A percentile compares a stretch with the other conserved stretches of the same genome.
Evolutionary conservation across 1,140 invertebrate genomes (phyloP).

Genomic region (Zaprionus nigranus): DNA sequence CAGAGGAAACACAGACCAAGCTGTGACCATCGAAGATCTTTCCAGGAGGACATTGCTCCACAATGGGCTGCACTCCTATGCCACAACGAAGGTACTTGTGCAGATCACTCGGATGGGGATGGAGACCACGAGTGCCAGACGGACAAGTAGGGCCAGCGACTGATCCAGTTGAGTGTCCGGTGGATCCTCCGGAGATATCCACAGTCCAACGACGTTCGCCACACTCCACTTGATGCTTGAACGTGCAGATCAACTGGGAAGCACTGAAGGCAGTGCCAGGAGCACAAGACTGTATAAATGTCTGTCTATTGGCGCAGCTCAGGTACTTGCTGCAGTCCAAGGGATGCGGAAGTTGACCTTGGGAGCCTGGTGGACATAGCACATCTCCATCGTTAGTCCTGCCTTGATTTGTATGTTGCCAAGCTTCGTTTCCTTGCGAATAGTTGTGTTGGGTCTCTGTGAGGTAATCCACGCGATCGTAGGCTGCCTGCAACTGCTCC

Average conservation of each 20-base stretch:
- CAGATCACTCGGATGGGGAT: conserved; percentile 87
- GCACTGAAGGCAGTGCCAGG: conserved; percentile 89
- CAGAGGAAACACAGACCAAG: conserved; percentile 86
- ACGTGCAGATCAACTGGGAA: conserved; percentile 86
- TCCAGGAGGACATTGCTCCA: conserved; percentile 87
- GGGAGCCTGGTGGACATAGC: conserved; percentile 33
- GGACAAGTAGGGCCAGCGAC: conserved; percentile 41
- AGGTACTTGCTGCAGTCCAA: conserved; percentile 88
- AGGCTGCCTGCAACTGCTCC: conserved; percentile 42
- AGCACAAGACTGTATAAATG: conserved; percentile 87
- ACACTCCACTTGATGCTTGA: conserved; percentile 86
- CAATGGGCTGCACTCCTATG: conserved; percentile 85
- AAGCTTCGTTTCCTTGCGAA: conserved; percentile 3
- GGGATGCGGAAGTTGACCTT: conserved; percentile 87
- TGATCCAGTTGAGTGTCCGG: neutral
- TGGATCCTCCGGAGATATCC: neutral
- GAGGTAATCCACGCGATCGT: conserved; percentile 67
- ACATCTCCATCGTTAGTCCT: neutral
- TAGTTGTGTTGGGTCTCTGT: conserved; percentile 52
- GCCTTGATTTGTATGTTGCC: neutral
- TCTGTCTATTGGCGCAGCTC: conserved; percentile 87
- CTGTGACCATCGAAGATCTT: conserved; percentile 87
- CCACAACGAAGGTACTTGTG: conserved; percentile 88
- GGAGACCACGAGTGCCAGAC: conserved; percentile 83
- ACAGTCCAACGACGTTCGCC: neutral